phyloP scores from a whole-genome alignment of 1,140 invertebrate genomes.

The Delia radicum region DNA sequence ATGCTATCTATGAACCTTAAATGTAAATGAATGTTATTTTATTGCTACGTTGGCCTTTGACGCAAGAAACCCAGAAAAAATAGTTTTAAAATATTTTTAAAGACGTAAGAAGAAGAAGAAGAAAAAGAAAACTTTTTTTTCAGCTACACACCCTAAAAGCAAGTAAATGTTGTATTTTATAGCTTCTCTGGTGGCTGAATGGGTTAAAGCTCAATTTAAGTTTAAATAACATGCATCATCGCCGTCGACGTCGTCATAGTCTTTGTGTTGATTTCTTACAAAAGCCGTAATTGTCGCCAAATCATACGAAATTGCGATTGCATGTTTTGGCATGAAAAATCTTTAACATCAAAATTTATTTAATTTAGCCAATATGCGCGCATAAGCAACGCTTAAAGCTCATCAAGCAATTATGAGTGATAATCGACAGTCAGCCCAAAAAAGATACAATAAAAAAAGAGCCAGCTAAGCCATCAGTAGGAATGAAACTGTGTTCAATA shows the following conservation, averaged over 20 bases:
- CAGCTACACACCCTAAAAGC: slow-evolving; percentile 18
- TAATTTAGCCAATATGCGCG: neutral
- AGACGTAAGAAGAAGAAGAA: neutral
- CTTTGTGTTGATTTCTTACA: neutral
- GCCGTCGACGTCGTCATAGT: too few species aligned
- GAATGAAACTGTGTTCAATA: neutral
- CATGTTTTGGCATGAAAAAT: slow-evolving; percentile 2
- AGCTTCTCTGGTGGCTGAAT: slow-evolving; percentile 14
- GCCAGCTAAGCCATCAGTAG: neutral
- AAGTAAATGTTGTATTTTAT: slow-evolving; percentile 23
- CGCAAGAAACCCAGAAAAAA: slow-evolving; percentile 1
- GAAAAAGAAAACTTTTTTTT: neutral
- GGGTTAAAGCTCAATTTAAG: slow-evolving; percentile 18
- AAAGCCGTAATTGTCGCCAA: slow-evolving; percentile 11
- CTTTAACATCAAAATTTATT: neutral
- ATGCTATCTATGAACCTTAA: slow-evolving; percentile 23
- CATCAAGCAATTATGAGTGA: slow-evolving; percentile 4
- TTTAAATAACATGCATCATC: neutral
- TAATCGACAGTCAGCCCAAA: neutral
- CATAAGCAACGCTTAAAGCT: slow-evolving; percentile 41
- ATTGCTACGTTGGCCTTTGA: slow-evolving; percentile 22
- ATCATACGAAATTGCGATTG: slow-evolving; percentile 4
- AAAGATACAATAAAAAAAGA: too few species aligned
- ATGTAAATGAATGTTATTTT: slow-evolving; percentile 24
- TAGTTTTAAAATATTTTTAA: neutral